Conservation (phyloP, 2,888 invertebrate genomes). For the Iphiclides podalirius region DNA sequence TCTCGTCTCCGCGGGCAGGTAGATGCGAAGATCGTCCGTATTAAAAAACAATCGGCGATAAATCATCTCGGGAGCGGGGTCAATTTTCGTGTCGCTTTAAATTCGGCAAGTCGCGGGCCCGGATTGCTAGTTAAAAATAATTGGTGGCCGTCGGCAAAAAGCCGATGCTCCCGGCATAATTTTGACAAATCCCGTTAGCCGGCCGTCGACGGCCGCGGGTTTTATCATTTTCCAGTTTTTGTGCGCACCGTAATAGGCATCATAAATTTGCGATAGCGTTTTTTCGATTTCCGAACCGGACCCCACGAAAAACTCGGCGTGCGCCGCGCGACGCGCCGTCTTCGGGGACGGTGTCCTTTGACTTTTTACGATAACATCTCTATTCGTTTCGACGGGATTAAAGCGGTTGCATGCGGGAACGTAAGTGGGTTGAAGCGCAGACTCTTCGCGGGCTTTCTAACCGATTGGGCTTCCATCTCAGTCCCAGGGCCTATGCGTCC, state of each 20-base stretch:
- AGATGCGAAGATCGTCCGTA: background rate
- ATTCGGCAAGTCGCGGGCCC: constrained; percentile 17
- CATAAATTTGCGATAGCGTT: constrained; percentile 72
- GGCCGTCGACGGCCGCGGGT: constrained; percentile 40
- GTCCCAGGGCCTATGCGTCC: no score
- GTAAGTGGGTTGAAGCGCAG: no score
- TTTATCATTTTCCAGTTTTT: constrained; percentile 66
- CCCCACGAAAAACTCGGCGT: background rate
- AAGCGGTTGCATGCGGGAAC: background rate
- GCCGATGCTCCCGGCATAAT: constrained; percentile 39
- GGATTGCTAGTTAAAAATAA: constrained; percentile 48
- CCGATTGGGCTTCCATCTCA: no score
- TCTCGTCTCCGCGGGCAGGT: background rate
- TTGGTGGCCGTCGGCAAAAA: constrained; percentile 49
- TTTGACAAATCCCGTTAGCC: constrained; percentile 64
- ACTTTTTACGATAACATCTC: constrained; percentile 9
- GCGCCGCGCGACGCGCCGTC: no score
- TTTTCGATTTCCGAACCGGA: constrained; percentile 50
- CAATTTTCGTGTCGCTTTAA: constrained; percentile 23
- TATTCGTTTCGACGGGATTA: background rate
- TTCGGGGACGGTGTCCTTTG: background rate
- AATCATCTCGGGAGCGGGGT: constrained; percentile 20
- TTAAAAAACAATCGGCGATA: constrained; percentile 21
- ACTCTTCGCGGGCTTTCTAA: no score
- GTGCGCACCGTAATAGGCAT: constrained; percentile 62